Base-by-base conservation (phyloP, 2,888 invertebrate genomes). In the Clepsis dumicolana region DNA sequence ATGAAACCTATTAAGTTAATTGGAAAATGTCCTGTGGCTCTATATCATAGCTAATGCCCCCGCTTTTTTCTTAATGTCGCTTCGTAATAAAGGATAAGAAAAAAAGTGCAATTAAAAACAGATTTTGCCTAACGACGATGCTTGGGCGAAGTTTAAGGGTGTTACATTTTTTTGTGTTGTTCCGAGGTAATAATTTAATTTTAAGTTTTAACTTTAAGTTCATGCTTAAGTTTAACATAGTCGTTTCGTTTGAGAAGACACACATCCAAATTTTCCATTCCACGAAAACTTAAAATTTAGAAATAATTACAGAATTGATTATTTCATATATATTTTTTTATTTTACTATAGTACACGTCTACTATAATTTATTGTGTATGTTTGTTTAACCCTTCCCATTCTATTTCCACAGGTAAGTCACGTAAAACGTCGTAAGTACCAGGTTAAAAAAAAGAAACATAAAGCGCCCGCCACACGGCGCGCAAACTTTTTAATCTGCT, bases 1-100 rank as follows among this genome's bases (percentile, higher is more conserved):
- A 59, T 86, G 86, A 88, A 82, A 81, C 85, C 83, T 88, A 90
- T 90, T 87, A 90, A 85, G 79, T 74, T 88, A 91, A 91, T 90
- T 89, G 86, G 76, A 86, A 87, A 89, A 86, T 79, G 80, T 76
- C 80, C 76, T 75, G 77, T 77, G 73, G 76, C 73, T 71, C 76
- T 80, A 88, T 90, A 90, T 91, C 88, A 89, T 78, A 71, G 73
- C 82, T 89, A 92, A 89, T 88, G 88, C 75, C 75, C 73, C 65
- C 76, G 78, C 82, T 75, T 67, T 86, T 84, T 83, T 79, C 83
- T 82, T 89, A 90, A 90, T 89, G 88, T 82, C 75, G 71, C 75
- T 70, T 73, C 78, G 72, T 77, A 68, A 64, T 68, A 68, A 50
- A 73, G 78, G 77, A 78, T 76, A 79, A 77, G 71, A 73, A 72